These are phyloP conservation scores for Zoanthus sansibaricus DNA, from an alignment of 92 coral and sea anemone genomes.

Conservation along the genomic window DNA sequence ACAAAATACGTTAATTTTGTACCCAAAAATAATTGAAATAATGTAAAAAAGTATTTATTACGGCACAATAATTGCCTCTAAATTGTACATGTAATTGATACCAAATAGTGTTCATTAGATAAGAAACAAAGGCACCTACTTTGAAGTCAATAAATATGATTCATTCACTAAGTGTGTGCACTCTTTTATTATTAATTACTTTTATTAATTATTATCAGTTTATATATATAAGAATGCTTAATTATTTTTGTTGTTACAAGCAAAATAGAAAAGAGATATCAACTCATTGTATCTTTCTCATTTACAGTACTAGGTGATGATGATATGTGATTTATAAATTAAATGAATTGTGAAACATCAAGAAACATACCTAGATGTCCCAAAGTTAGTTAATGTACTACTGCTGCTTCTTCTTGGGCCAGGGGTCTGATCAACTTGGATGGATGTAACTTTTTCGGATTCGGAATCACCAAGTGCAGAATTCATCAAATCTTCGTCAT, in stretches of 20 bases:
- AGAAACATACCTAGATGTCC: constrained; percentile 8
- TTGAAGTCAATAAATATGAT: neutral
- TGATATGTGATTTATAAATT: neutral
- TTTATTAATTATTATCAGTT: neutral
- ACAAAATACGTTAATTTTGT: too few relatives aligned
- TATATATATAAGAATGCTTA: neutral
- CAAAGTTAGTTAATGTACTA: neutral
- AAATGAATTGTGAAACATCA: constrained; percentile 5
- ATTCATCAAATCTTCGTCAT: neutral
- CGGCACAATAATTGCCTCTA: too few relatives aligned
- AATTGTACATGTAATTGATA: too few relatives aligned
- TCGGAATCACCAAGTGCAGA: constrained; percentile 7
- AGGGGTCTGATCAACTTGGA: neutral
- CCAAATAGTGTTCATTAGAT: too few relatives aligned
- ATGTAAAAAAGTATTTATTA: too few relatives aligned
- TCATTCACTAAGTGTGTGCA: neutral
- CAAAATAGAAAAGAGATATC: neutral
- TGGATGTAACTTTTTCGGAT: neutral
- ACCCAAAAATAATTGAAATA: too few relatives aligned
- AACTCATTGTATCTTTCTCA: neutral
- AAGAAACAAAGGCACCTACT: too few relatives aligned
- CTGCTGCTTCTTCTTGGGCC: neutral
- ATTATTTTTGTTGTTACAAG: constrained; percentile 3
- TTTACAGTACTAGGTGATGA: constrained; percentile 7
- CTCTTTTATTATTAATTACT: constrained; percentile 2